A percentile compares a stretch with the other conserved stretches of the same genome.
These are phyloP conservation scores for Phaetusa simplex DNA, from an alignment of 2,113 vertebrate species.

Conservation along the genomic window DNA sequence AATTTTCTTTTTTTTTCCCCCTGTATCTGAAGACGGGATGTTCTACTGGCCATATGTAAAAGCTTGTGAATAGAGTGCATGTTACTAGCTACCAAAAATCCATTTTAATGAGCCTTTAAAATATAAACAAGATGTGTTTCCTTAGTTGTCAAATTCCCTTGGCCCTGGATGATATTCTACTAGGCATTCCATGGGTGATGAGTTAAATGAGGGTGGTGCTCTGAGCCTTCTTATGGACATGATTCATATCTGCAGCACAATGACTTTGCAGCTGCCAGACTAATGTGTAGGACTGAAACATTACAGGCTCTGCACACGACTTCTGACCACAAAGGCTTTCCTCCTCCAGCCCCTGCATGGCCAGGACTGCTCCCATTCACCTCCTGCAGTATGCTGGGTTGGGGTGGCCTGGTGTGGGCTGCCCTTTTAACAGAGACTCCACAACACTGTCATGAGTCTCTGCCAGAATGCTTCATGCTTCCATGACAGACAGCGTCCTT, in stretches of 20 bases:
- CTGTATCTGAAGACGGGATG: neutral
- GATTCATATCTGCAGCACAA: neutral
- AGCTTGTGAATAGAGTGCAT: neutral
- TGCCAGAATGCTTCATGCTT: neutral
- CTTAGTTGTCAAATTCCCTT: neutral
- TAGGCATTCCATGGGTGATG: neutral
- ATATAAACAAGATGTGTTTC: neutral
- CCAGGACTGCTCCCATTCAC: neutral
- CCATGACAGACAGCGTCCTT: neutral
- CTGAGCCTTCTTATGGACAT: neutral
- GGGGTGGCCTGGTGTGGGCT: neutral
- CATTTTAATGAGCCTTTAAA: neutral
- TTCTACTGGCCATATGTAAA: neutral
- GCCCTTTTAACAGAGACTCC: neutral
- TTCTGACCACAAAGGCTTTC: neutral
- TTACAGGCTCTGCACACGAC: neutral
- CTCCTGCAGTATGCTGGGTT: neutral
- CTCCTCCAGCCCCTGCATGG: neutral
- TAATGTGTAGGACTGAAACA: neutral
- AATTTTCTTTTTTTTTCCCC: neutral
- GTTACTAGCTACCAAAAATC: neutral
- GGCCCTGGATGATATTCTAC: neutral
- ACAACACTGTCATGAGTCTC: neutral
- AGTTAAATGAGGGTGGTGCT: neutral
- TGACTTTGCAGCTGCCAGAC: neutral